A percentile compares a stretch with the other conserved stretches of the same genome.
Conservation (phyloP, 2,113 vertebrate species). For the Peromyscus polionotus region DNA sequence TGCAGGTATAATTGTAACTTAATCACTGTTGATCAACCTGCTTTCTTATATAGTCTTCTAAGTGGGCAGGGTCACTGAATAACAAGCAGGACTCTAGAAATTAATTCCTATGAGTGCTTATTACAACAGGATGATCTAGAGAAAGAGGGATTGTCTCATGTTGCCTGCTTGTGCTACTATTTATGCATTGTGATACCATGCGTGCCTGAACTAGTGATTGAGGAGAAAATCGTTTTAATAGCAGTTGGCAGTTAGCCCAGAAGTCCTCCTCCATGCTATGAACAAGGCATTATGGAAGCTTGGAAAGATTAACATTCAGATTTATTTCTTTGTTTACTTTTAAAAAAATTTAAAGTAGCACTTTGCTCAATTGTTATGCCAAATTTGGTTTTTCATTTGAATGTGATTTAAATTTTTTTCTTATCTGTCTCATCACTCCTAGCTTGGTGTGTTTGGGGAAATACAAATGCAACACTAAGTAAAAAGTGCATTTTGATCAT, state of each 20-base stretch:
- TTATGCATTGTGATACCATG: conserved; percentile 62
- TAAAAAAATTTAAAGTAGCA: conserved; percentile 37
- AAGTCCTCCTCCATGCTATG: conserved; percentile 52
- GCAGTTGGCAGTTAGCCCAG: conserved; percentile 77
- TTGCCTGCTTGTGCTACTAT: conserved; percentile 67
- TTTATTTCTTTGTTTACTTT: conserved; percentile 56
- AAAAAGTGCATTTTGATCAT: neutral
- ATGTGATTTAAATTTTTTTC: neutral
- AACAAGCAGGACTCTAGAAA: conserved; percentile 56
- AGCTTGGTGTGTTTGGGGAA: conserved; percentile 19
- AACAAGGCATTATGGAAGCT: neutral
- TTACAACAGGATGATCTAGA: conserved; percentile 47
- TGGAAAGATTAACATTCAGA: conserved; percentile 54
- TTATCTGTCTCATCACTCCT: neutral
- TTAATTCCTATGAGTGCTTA: conserved; percentile 63
- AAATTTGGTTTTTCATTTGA: conserved; percentile 4
- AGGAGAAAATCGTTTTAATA: conserved; percentile 74
- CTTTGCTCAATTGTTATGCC: neutral
- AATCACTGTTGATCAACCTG: neutral
- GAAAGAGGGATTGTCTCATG: neutral
- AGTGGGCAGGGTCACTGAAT: conserved; percentile 22
- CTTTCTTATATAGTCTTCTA: neutral
- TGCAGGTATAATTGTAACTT: conserved; percentile 26
- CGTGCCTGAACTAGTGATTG: conserved; percentile 76
- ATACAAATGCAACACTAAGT: neutral